Percentiles rank a stretch among this genome's conserved stretches.
phyloP scores from a whole-genome alignment of 30 jellyfish, hydroid and myxozoan genomes.

The Aurelia sp. region DNA sequence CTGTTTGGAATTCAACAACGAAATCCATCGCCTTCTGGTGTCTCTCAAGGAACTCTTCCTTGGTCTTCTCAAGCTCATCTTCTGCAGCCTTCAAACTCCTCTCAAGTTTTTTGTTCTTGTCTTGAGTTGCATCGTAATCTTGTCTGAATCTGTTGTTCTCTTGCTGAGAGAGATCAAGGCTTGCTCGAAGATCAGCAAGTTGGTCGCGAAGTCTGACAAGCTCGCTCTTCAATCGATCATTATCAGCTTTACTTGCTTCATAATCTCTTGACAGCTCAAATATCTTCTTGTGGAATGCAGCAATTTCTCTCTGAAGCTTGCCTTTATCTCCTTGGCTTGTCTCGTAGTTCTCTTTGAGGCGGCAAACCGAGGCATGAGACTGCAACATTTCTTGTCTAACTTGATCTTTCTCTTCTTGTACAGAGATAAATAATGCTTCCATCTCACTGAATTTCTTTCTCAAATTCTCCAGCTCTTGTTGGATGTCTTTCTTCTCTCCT shows the following conservation, averaged over 20 bases:
- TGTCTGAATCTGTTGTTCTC: slow-evolving; percentile 77
- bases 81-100: slow-evolving; percentile 69
- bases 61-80: slow-evolving; percentile 87
- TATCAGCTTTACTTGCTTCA: slow-evolving; percentile 82
- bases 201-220: slow-evolving; percentile 76
- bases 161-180: slow-evolving; percentile 79
- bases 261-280: slow-evolving; percentile 88
- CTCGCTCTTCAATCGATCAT: slow-evolving; percentile 79
- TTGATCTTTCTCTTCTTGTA: slow-evolving; percentile 97
- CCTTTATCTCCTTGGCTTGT: slow-evolving; percentile 96
- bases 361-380: slow-evolving; percentile 96
- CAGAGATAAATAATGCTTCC: slow-evolving; percentile 81
- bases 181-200: slow-evolving; percentile 66
- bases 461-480: slow-evolving; percentile 81
- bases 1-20: slow-evolving; percentile 83
- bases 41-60: slow-evolving; percentile 82
- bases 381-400: slow-evolving; percentile 96
- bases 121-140: slow-evolving; percentile 67
- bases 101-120: slow-evolving; percentile 74
- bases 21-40: slow-evolving; percentile 89
- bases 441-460: slow-evolving; percentile 81
- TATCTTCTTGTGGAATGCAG: slow-evolving; percentile 90
- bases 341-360: slow-evolving; percentile 94
- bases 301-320: slow-evolving; percentile 91
- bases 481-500: slow-evolving; percentile 86